phyloP scores from a whole-genome alignment of 2,113 vertebrate species.

The Nettapus auritus region DNA sequence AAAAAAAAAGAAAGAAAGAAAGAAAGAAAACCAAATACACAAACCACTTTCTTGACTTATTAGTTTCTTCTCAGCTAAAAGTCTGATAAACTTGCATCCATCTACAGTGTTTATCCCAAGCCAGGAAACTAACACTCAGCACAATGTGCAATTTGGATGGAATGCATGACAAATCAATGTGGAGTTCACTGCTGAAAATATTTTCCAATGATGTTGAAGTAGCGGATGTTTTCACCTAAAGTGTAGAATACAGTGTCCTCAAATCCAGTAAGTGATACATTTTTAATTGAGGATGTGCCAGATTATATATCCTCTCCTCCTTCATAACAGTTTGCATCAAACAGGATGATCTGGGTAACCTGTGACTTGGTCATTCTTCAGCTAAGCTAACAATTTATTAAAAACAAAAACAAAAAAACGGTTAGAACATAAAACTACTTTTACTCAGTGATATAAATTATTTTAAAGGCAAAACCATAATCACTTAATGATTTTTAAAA shows the following conservation, averaged over 20 bases:
- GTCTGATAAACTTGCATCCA: background rate
- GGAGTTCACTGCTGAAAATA: slow-evolving; percentile 14
- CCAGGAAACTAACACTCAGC: slow-evolving; percentile 67
- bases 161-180: slow-evolving; percentile 43
- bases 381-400: background rate
- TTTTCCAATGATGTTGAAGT: slow-evolving; percentile 40
- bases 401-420: background rate
- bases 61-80: background rate
- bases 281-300: slow-evolving; percentile 26
- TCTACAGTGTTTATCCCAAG: slow-evolving; percentile 44
- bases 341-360: background rate
- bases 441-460: background rate
- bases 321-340: background rate
- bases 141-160: slow-evolving; percentile 29
- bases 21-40: background rate
- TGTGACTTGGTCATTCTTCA: background rate
- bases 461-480: background rate
- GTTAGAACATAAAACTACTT: background rate
- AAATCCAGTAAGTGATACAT: background rate
- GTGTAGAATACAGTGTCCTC: slow-evolving; percentile 53
- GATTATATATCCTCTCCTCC: background rate
- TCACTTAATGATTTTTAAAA: background rate
- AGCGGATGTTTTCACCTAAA: slow-evolving; percentile 70
- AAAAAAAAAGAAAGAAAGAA: too few species aligned
- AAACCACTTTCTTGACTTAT: background rate